Percentiles rank a stretch among this genome's conserved stretches.
Conservation (phyloP, 1,140 invertebrate species). For the Wiebesia pumilae region DNA sequence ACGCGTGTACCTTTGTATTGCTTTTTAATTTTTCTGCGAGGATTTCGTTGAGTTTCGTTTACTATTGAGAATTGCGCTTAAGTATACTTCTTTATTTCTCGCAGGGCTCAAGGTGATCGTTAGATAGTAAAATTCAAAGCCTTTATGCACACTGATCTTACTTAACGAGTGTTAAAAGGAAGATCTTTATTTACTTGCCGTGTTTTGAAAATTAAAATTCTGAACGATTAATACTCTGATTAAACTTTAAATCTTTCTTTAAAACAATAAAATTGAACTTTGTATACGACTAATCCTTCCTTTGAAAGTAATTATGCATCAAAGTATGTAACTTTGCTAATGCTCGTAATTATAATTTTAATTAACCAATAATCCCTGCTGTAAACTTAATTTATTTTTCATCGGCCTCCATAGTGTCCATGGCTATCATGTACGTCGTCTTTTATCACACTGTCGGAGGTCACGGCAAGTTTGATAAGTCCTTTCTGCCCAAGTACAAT, state of each 20-base stretch:
- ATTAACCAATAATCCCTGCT: not conserved
- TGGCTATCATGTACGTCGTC: too few relatives aligned
- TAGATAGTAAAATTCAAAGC: not conserved
- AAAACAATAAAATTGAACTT: not conserved
- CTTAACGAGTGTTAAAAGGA: not conserved
- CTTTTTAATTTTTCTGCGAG: not conserved
- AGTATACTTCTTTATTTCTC: not conserved
- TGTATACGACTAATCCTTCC: too few relatives aligned
- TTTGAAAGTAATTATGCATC: too few relatives aligned
- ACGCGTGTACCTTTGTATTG: not conserved
- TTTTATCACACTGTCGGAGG: too few relatives aligned
- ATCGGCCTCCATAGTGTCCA: too few relatives aligned
- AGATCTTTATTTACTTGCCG: not conserved
- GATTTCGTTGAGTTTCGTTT: not conserved
- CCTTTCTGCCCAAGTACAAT: not conserved
- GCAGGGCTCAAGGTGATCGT: not conserved
- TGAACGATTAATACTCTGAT: not conserved
- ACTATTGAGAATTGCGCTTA: not conserved
- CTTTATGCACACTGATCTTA: too few relatives aligned
- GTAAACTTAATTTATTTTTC: not conserved
- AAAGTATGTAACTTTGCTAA: too few relatives aligned
- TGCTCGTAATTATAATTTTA: not conserved
- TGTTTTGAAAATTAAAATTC: not conserved
- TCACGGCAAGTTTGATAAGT: not conserved
- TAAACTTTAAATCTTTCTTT: not conserved